These are phyloP conservation scores for Callyntrura sp. DNA, from an alignment of 2,888 invertebrate species.

Conservation along the genomic window DNA sequence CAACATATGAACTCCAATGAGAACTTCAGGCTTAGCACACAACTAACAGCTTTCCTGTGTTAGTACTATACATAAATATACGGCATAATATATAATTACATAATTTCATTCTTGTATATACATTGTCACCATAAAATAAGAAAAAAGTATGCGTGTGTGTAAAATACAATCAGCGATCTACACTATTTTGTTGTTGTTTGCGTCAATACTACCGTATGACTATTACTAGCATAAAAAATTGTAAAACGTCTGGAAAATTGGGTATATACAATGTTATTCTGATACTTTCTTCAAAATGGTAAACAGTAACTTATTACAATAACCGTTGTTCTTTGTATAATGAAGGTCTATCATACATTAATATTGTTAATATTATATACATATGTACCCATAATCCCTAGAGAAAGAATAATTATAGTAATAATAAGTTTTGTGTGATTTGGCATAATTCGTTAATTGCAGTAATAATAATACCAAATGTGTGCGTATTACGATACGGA, in stretches of 20 bases:
- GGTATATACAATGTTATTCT: slow-evolving; percentile 38
- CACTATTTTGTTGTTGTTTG: slow-evolving; percentile 23
- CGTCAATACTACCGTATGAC: neutral
- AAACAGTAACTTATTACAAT: slow-evolving; percentile 33
- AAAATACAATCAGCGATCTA: slow-evolving; percentile 9
- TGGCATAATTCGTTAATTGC: neutral
- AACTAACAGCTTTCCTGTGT: too few relatives aligned
- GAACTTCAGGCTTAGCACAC: too few relatives aligned
- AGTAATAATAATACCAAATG: neutral
- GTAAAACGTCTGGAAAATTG: slow-evolving; percentile 34
- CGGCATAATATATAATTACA: neutral
- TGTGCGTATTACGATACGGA: neutral
- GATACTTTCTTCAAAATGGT: slow-evolving; percentile 45
- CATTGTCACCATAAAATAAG: neutral
- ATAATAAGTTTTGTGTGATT: slow-evolving; percentile 22
- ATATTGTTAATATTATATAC: neutral
- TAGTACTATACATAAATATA: neutral
- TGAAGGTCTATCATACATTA: slow-evolving; percentile 12
- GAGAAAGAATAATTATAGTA: neutral
- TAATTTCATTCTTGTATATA: neutral
- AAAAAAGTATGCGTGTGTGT: neutral
- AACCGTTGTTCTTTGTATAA: neutral
- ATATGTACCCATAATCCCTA: neutral
- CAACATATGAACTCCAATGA: too few relatives aligned
- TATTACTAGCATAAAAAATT: neutral